Conservation (phyloP, 2,797 vertebrate species). For the Todus mexicanus region DNA sequence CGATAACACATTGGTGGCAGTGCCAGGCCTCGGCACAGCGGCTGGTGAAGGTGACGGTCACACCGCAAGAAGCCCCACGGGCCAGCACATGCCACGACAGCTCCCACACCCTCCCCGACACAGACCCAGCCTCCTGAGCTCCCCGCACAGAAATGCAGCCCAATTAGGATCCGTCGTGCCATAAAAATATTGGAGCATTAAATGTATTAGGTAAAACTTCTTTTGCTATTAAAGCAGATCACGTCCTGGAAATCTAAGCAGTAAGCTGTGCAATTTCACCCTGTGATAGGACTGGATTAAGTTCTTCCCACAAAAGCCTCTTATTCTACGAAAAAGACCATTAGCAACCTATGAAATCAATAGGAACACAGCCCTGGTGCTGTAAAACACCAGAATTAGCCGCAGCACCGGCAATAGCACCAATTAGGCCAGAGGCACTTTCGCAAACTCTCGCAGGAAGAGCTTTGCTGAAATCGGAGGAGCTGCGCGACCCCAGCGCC, state of each 20-base stretch:
- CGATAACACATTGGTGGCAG: fast-evolving
- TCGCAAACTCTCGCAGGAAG: not conserved
- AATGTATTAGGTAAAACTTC: slow-evolving; percentile 11
- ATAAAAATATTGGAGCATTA: not conserved
- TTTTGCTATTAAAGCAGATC: slow-evolving; percentile 35
- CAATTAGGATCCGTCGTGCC: not conserved
- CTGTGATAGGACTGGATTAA: slow-evolving; percentile 25
- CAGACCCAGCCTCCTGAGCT: fast-evolving
- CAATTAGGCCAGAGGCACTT: not conserved
- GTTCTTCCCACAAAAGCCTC: slow-evolving; percentile 70
- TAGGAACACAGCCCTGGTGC: not conserved
- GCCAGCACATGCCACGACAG: not conserved
- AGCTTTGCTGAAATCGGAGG: not conserved
- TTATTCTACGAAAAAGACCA: slow-evolving; percentile 26
- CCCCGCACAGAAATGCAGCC: not conserved
- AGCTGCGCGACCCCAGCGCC: not conserved
- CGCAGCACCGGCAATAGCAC: not conserved
- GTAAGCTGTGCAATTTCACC: slow-evolving; percentile 1
- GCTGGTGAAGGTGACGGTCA: not conserved
- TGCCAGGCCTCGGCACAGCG: not conserved
- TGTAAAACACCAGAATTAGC: not conserved
- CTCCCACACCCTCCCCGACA: not conserved
- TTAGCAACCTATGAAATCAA: slow-evolving; percentile 60
- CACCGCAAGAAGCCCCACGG: not conserved
- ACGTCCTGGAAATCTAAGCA: slow-evolving; percentile 17